These are phyloP conservation scores for Deroplatys truncata DNA, from an alignment of 2,888 invertebrate genomes.

Conservation along the genomic window DNA sequence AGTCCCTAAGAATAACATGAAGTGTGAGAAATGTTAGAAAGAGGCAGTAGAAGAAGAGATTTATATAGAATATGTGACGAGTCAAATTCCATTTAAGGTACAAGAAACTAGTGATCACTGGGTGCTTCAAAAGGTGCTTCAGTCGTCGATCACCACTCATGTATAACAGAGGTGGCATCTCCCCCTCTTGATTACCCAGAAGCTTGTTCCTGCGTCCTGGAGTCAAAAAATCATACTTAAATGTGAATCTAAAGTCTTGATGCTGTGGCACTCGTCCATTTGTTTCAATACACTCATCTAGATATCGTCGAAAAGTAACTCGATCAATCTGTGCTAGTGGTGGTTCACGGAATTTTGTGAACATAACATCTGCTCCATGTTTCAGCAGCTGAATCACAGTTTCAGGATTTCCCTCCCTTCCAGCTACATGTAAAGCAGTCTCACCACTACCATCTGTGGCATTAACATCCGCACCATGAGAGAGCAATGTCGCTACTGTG, in stretches of 20 bases:
- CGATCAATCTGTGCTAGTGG: neutral
- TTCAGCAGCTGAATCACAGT: conserved; percentile 60
- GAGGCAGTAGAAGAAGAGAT: neutral
- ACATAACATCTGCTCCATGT: conserved; percentile 62
- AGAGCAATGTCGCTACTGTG: neutral
- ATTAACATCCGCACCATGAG: conserved; percentile 8
- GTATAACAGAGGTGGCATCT: neutral
- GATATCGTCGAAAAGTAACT: neutral
- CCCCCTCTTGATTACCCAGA: neutral
- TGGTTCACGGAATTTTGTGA: neutral
- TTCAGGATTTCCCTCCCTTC: conserved; percentile 61
- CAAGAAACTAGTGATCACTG: conserved; percentile 73
- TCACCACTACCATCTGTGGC: conserved; percentile 37
- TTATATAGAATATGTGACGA: conserved; percentile 4
- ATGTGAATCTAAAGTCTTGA: conserved; percentile 45
- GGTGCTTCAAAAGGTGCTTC: conserved; percentile 68
- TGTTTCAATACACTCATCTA: conserved; percentile 6
- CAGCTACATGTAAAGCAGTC: conserved; percentile 52
- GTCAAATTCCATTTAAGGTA: conserved; percentile 65
- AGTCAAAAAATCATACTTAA: conserved; percentile 39
- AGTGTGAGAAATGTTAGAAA: conserved; percentile 6
- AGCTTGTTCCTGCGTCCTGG: neutral
- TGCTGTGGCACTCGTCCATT: neutral
- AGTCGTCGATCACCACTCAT: conserved; percentile 37
- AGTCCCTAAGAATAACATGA: neutral